Evolutionary conservation across 2,888 invertebrate species (phyloP).

Genomic region (Eupithecia subfuscata): DNA sequence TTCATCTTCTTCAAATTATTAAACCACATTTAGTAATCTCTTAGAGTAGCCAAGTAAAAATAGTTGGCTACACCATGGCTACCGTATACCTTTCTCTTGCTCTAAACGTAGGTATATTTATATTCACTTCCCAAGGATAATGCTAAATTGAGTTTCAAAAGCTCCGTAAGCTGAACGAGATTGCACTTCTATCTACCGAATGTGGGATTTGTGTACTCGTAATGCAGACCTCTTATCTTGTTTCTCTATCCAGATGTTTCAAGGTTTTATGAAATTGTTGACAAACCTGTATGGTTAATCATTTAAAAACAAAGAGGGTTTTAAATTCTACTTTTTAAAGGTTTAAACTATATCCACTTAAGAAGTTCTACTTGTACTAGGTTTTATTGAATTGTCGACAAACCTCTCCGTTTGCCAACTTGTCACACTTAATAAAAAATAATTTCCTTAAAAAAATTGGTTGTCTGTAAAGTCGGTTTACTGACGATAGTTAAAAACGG

Average conservation of each 20-base stretch:
- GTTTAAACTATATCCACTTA: no score
- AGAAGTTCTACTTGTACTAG: not conserved
- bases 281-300: not conserved
- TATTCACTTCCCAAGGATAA: constrained; percentile 19
- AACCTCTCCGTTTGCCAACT: not conserved
- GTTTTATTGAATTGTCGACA: not conserved
- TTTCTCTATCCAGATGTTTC: not conserved
- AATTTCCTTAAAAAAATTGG: no score
- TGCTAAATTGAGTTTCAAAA: constrained; percentile 29
- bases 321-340: no score
- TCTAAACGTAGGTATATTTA: constrained; percentile 4
- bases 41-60: not conserved
- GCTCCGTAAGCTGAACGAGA: constrained; percentile 30
- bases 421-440: no score
- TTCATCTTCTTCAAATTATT: not conserved
- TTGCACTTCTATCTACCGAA: constrained; percentile 19
- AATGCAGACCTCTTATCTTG: not conserved
- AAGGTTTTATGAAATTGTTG: not conserved
- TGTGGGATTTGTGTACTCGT: not conserved
- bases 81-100: not conserved
- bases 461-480: no score
- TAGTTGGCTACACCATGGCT: not conserved
- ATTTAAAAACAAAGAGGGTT: no score
- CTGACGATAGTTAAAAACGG: no score
- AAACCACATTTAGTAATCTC: not conserved